A percentile compares a stretch with the other conserved stretches of the same genome.
These are phyloP conservation scores for Labeo rohita DNA, from an alignment of 2,113 vertebrate species.

Conservation along the genomic window DNA sequence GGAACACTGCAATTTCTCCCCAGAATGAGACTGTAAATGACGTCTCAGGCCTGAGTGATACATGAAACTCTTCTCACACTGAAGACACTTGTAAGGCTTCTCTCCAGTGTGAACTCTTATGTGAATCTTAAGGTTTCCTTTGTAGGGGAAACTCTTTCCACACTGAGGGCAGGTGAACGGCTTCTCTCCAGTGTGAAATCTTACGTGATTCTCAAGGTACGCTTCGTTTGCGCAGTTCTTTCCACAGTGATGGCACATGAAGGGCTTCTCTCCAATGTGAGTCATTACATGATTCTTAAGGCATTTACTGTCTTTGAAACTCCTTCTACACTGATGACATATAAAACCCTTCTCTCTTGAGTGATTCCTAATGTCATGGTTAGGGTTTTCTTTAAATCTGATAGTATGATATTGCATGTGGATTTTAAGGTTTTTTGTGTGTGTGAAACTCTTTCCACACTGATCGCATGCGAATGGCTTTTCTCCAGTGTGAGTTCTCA, in stretches of 20 bases:
- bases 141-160: not conserved
- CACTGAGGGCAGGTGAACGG: not conserved
- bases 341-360: not conserved
- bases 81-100: too few species aligned
- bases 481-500: not conserved
- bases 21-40: too few species aligned
- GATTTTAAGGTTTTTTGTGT: too few species aligned
- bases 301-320: not conserved
- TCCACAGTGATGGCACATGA: not conserved
- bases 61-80: too few species aligned
- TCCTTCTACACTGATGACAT: not conserved
- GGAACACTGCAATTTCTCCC: too few species aligned
- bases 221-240: not conserved
- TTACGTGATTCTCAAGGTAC: not conserved
- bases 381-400: not conserved
- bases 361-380: not conserved
- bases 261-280: not conserved
- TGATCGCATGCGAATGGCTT: not conserved
- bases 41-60: too few species aligned
- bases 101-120: too few species aligned
- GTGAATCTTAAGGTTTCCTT: too few species aligned
- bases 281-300: not conserved
- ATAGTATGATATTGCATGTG: too few species aligned
- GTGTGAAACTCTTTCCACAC: not conserved
- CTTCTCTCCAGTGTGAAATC: not conserved